Conservation (phyloP, 1,140 invertebrate genomes). For the Lethrus apterus region DNA sequence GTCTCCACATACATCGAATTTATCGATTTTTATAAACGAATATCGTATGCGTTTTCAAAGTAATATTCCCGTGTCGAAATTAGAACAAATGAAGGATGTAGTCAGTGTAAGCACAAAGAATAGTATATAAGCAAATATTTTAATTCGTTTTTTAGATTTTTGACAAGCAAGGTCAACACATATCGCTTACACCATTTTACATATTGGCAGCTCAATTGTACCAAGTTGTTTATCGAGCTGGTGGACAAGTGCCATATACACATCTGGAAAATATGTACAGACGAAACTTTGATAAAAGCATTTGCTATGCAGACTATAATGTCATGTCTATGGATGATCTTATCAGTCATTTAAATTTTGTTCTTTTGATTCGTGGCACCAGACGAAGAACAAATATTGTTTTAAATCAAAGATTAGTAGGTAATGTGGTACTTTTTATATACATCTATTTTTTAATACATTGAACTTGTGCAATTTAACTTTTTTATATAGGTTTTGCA, state of each 20-base stretch:
- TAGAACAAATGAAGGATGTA: slow-evolving; percentile 30
- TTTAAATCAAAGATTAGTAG: slow-evolving; percentile 31
- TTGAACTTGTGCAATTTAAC: not conserved
- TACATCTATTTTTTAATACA: not conserved
- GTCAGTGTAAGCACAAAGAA: slow-evolving; percentile 27
- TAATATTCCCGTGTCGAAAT: slow-evolving; percentile 27
- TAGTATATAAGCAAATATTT: too few species aligned
- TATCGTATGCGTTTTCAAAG: slow-evolving; percentile 32
- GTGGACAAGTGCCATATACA: slow-evolving; percentile 27
- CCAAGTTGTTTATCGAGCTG: slow-evolving; percentile 28
- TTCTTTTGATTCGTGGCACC: slow-evolving; percentile 27
- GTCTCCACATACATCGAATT: slow-evolving; percentile 30
- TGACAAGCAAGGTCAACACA: too few species aligned
- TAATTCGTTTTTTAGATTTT: too few species aligned
- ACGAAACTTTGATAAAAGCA: slow-evolving; percentile 25
- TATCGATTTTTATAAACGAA: slow-evolving; percentile 26
- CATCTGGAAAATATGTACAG: slow-evolving; percentile 29
- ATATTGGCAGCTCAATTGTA: slow-evolving; percentile 35
- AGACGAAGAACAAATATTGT: slow-evolving; percentile 29
- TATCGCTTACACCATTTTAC: slow-evolving; percentile 29
- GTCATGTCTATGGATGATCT: slow-evolving; percentile 30
- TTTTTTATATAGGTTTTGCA: slow-evolving; percentile 8
- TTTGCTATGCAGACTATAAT: slow-evolving; percentile 26
- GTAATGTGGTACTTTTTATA: slow-evolving; percentile 21
- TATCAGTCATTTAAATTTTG: slow-evolving; percentile 28